Evolutionary conservation across 53 echinoderm and acorn worm species (phyloP).

Genomic region (Apostichopus leukothele): DNA sequence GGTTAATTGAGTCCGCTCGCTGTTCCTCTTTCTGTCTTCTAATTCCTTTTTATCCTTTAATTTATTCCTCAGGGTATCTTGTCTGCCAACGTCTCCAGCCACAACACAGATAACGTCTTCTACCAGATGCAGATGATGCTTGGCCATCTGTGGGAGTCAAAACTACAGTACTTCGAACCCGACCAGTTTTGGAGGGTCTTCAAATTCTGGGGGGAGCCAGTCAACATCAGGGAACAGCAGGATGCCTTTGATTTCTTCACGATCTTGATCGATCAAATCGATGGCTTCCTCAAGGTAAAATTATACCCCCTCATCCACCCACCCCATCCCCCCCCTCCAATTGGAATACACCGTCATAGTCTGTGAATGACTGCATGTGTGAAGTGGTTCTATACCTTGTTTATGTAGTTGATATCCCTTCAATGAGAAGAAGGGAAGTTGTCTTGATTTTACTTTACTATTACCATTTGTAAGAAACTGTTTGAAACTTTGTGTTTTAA

Average conservation of each 20-base stretch:
- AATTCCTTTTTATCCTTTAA: neutral
- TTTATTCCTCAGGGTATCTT: slow-evolving; percentile 67
- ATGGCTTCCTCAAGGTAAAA: slow-evolving; percentile 85
- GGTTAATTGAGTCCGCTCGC: neutral
- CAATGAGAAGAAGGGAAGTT: too few relatives aligned
- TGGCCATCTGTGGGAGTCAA: slow-evolving; percentile 90
- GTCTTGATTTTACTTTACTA: too few relatives aligned
- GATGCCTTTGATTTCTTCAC: slow-evolving; percentile 99
- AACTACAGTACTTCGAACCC: slow-evolving; percentile 95
- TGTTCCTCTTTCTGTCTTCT: too few relatives aligned
- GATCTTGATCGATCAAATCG: slow-evolving; percentile 92
- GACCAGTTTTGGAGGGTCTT: slow-evolving; percentile 94
- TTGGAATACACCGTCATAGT: too few relatives aligned
- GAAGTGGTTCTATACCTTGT: too few relatives aligned
- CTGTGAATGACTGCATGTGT: too few relatives aligned
- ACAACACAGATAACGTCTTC: slow-evolving; percentile 82
- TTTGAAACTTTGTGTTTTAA: too few relatives aligned
- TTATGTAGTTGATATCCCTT: too few relatives aligned
- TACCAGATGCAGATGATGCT: slow-evolving; percentile 96
- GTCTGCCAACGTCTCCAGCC: slow-evolving; percentile 57
- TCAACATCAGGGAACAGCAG: slow-evolving; percentile 98
- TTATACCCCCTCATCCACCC: too few relatives aligned
- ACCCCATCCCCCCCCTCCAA: too few relatives aligned
- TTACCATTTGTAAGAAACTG: too few relatives aligned
- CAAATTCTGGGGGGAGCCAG: slow-evolving; percentile 98